Evolutionary conservation across 2,888 invertebrate species (phyloP).

Genomic region (Ophion obscuratus): DNA sequence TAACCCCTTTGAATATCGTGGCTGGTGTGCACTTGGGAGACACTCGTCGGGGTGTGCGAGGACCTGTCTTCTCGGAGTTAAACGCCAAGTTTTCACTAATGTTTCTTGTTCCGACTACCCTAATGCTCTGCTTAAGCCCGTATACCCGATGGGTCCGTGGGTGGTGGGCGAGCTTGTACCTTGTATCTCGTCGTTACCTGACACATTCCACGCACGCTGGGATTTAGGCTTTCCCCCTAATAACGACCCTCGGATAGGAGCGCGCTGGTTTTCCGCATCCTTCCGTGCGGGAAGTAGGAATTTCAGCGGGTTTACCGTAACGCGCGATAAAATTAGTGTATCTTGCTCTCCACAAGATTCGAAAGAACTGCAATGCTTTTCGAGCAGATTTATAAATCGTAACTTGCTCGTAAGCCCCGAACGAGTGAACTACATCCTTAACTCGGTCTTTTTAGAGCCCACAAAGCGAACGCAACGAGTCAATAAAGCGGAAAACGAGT

Average conservation of each 20-base stretch:
- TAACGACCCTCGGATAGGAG: slow-evolving; percentile 7
- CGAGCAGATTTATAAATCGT: slow-evolving; percentile 60
- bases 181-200: slow-evolving; percentile 54
- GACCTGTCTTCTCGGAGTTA: slow-evolving; percentile 59
- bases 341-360: slow-evolving; percentile 14
- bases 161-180: slow-evolving; percentile 42
- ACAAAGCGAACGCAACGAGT: slow-evolving; percentile 48
- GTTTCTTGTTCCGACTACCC: slow-evolving; percentile 81
- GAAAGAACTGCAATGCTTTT: slow-evolving; percentile 34
- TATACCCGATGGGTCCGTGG: slow-evolving; percentile 41
- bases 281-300: slow-evolving; percentile 28
- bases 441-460: slow-evolving; percentile 50
- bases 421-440: slow-evolving; percentile 40
- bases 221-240: slow-evolving; percentile 3
- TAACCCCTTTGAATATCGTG: slow-evolving; percentile 55
- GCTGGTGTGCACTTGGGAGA: slow-evolving; percentile 48
- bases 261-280: slow-evolving; percentile 37
- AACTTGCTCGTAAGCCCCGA: slow-evolving; percentile 33
- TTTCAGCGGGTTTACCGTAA: slow-evolving; percentile 24
- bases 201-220: slow-evolving; percentile 33
- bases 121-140: slow-evolving; percentile 80
- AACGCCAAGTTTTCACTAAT: slow-evolving; percentile 82
- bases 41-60: slow-evolving; percentile 47
- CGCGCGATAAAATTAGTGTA: slow-evolving; percentile 15
- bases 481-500: slow-evolving; percentile 47